phyloP scores from a whole-genome alignment of 2,113 vertebrate genomes.

The Sapajus apella region DNA sequence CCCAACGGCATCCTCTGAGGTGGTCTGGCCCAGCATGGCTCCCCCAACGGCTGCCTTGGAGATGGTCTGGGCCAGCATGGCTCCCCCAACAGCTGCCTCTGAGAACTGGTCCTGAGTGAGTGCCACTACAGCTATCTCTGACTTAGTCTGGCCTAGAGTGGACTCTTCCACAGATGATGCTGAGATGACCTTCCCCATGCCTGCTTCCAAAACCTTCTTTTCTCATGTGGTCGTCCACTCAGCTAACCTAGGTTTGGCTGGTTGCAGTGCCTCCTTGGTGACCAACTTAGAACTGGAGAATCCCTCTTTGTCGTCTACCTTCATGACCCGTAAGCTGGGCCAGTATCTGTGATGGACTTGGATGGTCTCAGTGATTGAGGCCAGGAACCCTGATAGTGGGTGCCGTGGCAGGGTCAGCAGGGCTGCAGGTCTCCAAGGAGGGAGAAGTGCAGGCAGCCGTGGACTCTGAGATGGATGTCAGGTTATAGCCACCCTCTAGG shows the following conservation, averaged over 20 bases:
- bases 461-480: slow-evolving; percentile 92
- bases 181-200: background rate
- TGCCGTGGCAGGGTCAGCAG: slow-evolving; percentile 77
- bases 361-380: slow-evolving; percentile 85
- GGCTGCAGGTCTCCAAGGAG: slow-evolving; percentile 90
- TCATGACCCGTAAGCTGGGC: slow-evolving; percentile 85
- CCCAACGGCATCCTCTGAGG: no score
- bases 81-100: background rate
- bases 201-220: background rate
- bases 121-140: background rate
- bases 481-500: slow-evolving; percentile 94
- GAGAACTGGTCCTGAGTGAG: background rate
- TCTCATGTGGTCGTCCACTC: background rate
- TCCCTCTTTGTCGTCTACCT: slow-evolving; percentile 44
- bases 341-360: slow-evolving; percentile 88
- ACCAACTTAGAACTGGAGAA: background rate
- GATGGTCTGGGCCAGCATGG: background rate
- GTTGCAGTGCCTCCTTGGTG: slow-evolving; percentile 12
- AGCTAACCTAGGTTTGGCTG: background rate
- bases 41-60: background rate
- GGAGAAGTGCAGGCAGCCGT: slow-evolving; percentile 91
- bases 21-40: no score
- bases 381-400: slow-evolving; percentile 83
- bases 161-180: background rate
- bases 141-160: background rate